A percentile compares a stretch with the other conserved stretches of the same genome.
phyloP scores from a whole-genome alignment of 2,797 vertebrate species.

The Argya squamiceps region DNA sequence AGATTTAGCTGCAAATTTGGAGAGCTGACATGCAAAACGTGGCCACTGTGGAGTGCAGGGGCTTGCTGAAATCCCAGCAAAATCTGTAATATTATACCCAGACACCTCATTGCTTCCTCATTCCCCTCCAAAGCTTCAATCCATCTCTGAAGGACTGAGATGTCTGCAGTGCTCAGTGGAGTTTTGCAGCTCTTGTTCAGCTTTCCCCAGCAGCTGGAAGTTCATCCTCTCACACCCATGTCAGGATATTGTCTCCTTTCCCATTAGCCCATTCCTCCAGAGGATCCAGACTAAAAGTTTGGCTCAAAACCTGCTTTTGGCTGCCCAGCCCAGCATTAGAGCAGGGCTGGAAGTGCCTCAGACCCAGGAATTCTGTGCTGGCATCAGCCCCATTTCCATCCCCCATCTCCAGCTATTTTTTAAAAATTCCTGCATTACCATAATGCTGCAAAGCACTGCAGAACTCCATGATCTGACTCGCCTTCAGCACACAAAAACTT shows the following conservation, averaged over 20 bases:
- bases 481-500: not conserved
- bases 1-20: slow-evolving; percentile 58
- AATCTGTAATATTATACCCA: not conserved
- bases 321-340: not conserved
- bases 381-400: not conserved
- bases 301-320: not conserved
- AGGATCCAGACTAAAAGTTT: not conserved
- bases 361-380: not conserved
- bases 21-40: slow-evolving; percentile 58
- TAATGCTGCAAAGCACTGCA: not conserved
- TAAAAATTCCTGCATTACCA: not conserved
- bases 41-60: not conserved
- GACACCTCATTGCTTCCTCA: not conserved
- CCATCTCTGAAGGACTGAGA: not conserved
- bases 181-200: not conserved
- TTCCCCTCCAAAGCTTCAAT: not conserved
- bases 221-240: not conserved
- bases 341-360: not conserved
- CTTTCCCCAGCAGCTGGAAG: not conserved
- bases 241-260: not conserved
- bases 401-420: not conserved
- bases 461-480: not conserved
- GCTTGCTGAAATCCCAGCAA: not conserved
- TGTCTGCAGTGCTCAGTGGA: not conserved
- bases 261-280: not conserved